Evolutionary conservation across 1,140 invertebrate species (phyloP).

Genomic region (Macrosteles quadrilineatus): DNA sequence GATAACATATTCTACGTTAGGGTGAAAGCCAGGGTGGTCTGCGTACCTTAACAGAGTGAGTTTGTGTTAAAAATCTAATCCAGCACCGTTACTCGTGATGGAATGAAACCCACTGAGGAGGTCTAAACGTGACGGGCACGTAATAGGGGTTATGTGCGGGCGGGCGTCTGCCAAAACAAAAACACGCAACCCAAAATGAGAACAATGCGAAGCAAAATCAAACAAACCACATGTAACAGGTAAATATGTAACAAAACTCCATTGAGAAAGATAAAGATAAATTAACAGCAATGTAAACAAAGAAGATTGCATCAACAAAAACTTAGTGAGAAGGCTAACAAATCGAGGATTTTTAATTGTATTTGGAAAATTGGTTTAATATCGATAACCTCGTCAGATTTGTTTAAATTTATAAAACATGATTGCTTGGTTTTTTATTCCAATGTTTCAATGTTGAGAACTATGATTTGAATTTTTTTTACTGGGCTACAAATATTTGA

Average conservation of each 20-base stretch:
- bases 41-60: constrained; percentile 28
- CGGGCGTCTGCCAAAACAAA: constrained; percentile 56
- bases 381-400: no score
- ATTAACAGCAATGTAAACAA: no score
- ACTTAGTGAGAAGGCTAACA: no score
- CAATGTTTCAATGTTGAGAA: no score
- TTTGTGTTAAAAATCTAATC: constrained; percentile 30
- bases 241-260: no score
- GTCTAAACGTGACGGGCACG: constrained; percentile 53
- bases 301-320: constrained; percentile 6
- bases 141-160: constrained; percentile 64
- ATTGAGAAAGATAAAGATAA: constrained; percentile 1
- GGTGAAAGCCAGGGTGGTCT: neutral
- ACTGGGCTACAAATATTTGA: no score
- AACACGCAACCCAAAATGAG: constrained; percentile 40
- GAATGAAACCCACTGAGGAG: constrained; percentile 59
- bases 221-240: constrained; percentile 19
- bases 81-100: constrained; percentile 49
- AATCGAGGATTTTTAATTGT: no score
- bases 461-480: no score
- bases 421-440: no score
- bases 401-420: no score
- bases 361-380: no score
- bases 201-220: constrained; percentile 33
- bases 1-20: neutral